A percentile compares a stretch with the other conserved stretches of the same genome.
Evolutionary conservation across 2,113 vertebrate genomes (phyloP).

Genomic region (Callipepla squamata): DNA sequence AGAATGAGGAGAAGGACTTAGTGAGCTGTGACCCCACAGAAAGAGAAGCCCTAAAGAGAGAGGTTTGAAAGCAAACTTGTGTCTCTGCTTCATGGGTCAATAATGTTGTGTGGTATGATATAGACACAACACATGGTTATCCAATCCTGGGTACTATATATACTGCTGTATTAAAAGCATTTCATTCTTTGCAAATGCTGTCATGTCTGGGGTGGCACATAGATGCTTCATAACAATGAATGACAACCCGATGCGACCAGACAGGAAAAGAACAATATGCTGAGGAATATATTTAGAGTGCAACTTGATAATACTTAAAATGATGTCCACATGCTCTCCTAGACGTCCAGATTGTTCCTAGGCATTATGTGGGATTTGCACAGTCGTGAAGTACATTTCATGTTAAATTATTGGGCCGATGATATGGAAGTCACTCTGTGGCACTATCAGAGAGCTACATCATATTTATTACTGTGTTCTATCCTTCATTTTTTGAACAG

Average conservation of each 20-base stretch:
- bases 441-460: neutral
- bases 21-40: neutral
- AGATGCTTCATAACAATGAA: neutral
- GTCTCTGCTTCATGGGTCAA: neutral
- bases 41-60: neutral
- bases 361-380: neutral
- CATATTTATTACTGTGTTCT: conserved; percentile 41
- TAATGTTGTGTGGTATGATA: neutral
- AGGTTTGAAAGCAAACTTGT: neutral
- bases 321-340: neutral
- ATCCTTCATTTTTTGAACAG: conserved; percentile 65
- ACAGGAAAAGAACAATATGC: neutral
- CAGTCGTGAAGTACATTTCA: neutral
- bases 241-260: neutral
- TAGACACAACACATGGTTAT: neutral
- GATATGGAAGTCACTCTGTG: neutral
- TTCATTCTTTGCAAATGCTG: conserved; percentile 58
- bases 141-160: conserved; percentile 32
- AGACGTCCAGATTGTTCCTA: neutral
- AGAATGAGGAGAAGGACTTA: neutral
- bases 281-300: conserved; percentile 21
- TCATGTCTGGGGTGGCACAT: neutral
- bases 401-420: neutral
- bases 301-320: neutral
- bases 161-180: conserved; percentile 4